Percentiles rank a stretch among this genome's conserved stretches.
phyloP scores from a whole-genome alignment of 2,888 invertebrate genomes.

The Drepanosiphum platanoidis region DNA sequence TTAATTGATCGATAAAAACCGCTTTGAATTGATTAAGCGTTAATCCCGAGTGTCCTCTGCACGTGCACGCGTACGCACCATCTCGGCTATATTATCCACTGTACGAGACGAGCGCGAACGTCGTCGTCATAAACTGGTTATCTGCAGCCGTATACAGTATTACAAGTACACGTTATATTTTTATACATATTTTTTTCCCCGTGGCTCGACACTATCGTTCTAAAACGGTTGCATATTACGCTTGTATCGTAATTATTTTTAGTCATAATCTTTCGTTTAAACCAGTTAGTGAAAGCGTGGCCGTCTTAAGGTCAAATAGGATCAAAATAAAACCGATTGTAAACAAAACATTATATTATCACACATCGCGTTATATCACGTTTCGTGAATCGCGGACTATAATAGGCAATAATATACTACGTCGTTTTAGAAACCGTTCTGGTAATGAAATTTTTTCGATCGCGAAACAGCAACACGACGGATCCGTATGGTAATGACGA shows the following conservation, averaged over 20 bases:
- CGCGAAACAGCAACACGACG: no score
- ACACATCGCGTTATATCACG: background rate
- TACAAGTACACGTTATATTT: background rate
- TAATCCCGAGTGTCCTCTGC: no score
- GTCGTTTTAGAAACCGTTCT: no score
- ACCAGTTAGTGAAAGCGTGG: slow-evolving; percentile 45
- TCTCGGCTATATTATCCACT: no score
- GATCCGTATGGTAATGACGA: no score
- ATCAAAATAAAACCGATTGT: slow-evolving; percentile 37
- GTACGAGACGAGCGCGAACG: background rate
- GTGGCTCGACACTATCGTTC: no score
- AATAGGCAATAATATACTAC: no score
- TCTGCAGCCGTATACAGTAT: background rate
- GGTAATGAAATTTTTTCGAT: no score
- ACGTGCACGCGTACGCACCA: no score
- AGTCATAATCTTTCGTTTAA: slow-evolving; percentile 33
- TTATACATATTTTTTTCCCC: background rate
- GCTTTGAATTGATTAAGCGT: no score
- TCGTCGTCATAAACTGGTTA: background rate
- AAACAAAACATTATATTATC: slow-evolving; percentile 15
- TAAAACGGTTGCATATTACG: slow-evolving; percentile 7
- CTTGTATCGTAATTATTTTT: slow-evolving; percentile 24
- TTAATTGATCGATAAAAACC: slow-evolving; percentile 12
- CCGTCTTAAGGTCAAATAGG: slow-evolving; percentile 41
- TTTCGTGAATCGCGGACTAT: no score